These are phyloP conservation scores for Phalera bucephala DNA, from an alignment of 2,888 invertebrate genomes.

Conservation along the genomic window DNA sequence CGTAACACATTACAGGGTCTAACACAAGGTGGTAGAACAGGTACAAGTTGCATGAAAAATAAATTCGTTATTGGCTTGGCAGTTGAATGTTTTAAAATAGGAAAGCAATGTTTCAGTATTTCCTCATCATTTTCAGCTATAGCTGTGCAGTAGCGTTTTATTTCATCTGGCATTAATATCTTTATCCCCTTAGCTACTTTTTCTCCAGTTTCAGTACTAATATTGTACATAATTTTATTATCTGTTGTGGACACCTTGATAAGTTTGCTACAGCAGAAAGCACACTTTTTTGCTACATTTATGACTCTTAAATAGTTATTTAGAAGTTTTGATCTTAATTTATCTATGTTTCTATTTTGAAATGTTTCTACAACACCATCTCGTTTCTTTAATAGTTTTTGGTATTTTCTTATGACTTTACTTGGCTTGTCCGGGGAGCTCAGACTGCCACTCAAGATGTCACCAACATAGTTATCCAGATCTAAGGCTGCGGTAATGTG, in stretches of 20 bases:
- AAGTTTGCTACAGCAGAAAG: slow-evolving; percentile 77
- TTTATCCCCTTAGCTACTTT: slow-evolving; percentile 63
- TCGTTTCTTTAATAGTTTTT: slow-evolving; percentile 53
- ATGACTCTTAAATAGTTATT: slow-evolving; percentile 71
- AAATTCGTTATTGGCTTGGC: slow-evolving; percentile 87
- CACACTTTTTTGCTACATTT: slow-evolving; percentile 73
- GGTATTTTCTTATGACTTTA: slow-evolving; percentile 66
- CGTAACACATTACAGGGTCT: slow-evolving; percentile 88
- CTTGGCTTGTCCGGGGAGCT: slow-evolving; percentile 70
- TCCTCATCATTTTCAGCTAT: slow-evolving; percentile 89
- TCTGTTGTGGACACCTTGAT: slow-evolving; percentile 83
- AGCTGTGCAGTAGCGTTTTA: slow-evolving; percentile 85
- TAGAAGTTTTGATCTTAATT: slow-evolving; percentile 68
- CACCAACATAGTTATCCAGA: slow-evolving; percentile 73
- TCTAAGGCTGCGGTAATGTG: slow-evolving; percentile 88
- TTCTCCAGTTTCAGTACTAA: slow-evolving; percentile 44
- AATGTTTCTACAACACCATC: slow-evolving; percentile 57
- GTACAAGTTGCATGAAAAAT: slow-evolving; percentile 92
- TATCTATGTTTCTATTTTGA: slow-evolving; percentile 76
- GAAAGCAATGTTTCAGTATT: slow-evolving; percentile 87
- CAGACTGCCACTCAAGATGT: slow-evolving; percentile 55
- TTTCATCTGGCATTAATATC: slow-evolving; percentile 86
- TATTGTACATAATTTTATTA: slow-evolving; percentile 83
- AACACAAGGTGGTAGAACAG: slow-evolving; percentile 93
- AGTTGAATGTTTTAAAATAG: slow-evolving; percentile 82